phyloP scores from a whole-genome alignment of 2,113 vertebrate genomes.

The Nothoprocta pentlandii region DNA sequence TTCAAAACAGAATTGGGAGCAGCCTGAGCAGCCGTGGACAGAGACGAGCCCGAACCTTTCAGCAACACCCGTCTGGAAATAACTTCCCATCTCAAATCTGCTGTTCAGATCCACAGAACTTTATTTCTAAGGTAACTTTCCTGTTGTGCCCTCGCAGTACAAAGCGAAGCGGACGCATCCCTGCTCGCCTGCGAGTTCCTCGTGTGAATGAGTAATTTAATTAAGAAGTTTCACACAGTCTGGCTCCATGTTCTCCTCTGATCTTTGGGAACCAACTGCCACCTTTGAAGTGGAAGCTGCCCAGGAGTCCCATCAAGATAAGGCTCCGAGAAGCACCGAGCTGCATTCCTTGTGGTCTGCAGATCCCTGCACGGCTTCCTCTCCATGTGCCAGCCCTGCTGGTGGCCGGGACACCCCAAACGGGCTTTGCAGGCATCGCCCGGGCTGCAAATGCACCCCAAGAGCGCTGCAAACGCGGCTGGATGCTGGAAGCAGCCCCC shows the following conservation, averaged over 20 bases:
- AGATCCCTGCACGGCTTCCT: conserved; percentile 48
- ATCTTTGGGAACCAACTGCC: conserved; percentile 21
- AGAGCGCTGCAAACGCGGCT: neutral
- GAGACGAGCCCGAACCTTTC: neutral
- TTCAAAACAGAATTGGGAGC: neutral
- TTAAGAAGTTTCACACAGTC: neutral
- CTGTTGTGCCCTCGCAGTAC: neutral
- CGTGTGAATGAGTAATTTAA: conserved; percentile 49
- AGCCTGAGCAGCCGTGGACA: neutral
- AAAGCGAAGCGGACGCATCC: neutral
- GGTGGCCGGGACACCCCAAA: conserved; percentile 13
- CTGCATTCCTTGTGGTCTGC: conserved; percentile 28
- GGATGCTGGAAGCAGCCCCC: neutral
- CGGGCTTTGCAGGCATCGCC: neutral
- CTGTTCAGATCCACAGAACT: neutral
- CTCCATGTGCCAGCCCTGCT: conserved; percentile 25
- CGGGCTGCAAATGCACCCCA: neutral
- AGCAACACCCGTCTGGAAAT: neutral
- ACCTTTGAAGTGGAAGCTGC: conserved; percentile 58
- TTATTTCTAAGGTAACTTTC: neutral
- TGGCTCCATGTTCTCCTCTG: conserved; percentile 24
- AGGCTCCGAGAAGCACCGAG: neutral
- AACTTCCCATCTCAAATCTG: neutral
- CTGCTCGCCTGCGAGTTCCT: neutral
- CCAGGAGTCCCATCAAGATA: conserved; percentile 32